A percentile compares a stretch with the other conserved stretches of the same genome.
Conservation (phyloP, 2,888 invertebrate genomes). For the Colostygia pectinataria region DNA sequence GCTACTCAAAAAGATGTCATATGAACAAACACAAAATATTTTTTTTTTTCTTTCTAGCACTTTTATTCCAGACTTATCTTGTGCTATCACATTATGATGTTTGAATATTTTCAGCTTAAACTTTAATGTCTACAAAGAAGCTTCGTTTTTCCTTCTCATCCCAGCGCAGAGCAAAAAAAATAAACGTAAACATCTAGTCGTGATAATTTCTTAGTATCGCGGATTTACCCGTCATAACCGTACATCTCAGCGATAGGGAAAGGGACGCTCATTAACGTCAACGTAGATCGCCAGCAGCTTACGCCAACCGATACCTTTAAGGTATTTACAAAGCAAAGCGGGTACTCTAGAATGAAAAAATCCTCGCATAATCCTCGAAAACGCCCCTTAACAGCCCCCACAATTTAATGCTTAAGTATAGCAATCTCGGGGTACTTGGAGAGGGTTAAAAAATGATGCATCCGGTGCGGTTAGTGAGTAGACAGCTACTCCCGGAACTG, state of each 20-base stretch:
- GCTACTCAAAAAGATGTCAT: too few relatives aligned
- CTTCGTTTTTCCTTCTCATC: neutral
- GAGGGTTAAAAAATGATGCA: conserved; percentile 79
- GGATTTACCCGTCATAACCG: conserved; percentile 64
- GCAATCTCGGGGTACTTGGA: conserved; percentile 69
- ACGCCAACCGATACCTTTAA: conserved; percentile 74
- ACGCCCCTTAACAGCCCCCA: conserved; percentile 71
- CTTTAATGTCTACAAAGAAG: conserved; percentile 15
- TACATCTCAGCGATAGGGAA: conserved; percentile 74
- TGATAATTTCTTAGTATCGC: conserved; percentile 64
- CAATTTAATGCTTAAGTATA: conserved; percentile 81
- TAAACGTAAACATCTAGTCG: conserved; percentile 51
- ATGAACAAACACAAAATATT: too few relatives aligned
- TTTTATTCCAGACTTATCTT: too few relatives aligned
- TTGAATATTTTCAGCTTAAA: neutral
- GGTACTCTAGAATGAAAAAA: conserved; percentile 67
- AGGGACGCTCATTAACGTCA: conserved; percentile 77
- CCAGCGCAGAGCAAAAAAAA: conserved; percentile 37
- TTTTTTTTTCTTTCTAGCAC: too few relatives aligned
- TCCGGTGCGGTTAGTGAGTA: conserved; percentile 63
- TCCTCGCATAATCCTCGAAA: conserved; percentile 65
- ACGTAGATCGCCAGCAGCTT: conserved; percentile 68
- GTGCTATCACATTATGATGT: too few relatives aligned
- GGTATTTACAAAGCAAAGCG: conserved; percentile 78
- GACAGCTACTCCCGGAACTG: conserved; percentile 65